phyloP scores from a whole-genome alignment of 2,888 invertebrate genomes.

The Sarcophaga caerulescens region DNA sequence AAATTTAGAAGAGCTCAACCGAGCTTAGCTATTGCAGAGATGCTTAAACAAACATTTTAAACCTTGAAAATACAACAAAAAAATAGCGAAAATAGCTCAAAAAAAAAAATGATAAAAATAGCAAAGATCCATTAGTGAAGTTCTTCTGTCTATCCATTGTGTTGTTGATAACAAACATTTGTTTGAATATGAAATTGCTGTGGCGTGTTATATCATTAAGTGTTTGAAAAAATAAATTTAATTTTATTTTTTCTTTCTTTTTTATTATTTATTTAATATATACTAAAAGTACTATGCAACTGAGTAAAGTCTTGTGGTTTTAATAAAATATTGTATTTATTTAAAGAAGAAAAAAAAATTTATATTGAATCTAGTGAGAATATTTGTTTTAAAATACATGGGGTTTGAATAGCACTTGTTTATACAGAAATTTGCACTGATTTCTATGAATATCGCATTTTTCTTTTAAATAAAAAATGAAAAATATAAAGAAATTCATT shows the following conservation, averaged over 20 bases:
- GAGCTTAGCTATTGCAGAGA: background rate
- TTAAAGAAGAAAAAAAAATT: background rate
- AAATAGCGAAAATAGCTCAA: background rate
- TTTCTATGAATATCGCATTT: no score
- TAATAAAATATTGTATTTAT: background rate
- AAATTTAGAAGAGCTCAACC: background rate
- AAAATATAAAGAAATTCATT: no score
- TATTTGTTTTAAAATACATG: background rate
- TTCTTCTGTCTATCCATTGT: background rate
- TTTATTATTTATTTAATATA: background rate
- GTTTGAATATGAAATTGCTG: slow-evolving; percentile 16
- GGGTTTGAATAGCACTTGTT: no score
- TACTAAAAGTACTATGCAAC: background rate
- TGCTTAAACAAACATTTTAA: background rate
- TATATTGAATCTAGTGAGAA: background rate
- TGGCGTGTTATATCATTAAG: background rate
- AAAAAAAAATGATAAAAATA: background rate
- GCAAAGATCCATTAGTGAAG: background rate
- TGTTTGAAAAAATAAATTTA: background rate
- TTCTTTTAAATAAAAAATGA: no score
- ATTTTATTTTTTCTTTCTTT: no score
- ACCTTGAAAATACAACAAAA: background rate
- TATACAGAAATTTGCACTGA: no score
- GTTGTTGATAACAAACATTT: slow-evolving; percentile 37
- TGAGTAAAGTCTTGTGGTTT: background rate